Evolutionary conservation across 2,888 invertebrate genomes (phyloP), one percentile per base, ranked within the genome.

Genomic region (Phyllotreta striolata): DNA sequence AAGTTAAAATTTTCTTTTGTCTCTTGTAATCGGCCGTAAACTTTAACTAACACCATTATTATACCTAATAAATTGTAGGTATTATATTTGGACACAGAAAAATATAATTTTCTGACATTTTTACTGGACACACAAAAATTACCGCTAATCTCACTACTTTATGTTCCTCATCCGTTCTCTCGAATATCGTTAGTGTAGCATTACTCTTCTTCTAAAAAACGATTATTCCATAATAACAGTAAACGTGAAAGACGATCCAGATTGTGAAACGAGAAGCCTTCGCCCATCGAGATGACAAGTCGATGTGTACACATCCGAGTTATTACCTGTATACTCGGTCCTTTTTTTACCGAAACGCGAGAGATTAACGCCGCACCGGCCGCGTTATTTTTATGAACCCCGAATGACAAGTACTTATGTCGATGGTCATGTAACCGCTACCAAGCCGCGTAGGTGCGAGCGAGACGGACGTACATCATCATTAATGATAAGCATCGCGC

Each of bases 401-500:
- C 56, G 73, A 76, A 75, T 76, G 77, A 78, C 78, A 77, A 76
- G 77, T 74, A 76, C 70, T 76, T 73, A 74, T 76, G 75, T 76
- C 73, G 70, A 73, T 75, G 76, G 75, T 73, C 70, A 70, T 73
- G 73, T 75, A 74, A 52, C 70, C 66, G 75, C 76, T 76, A 77
- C 76, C 71, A 68, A 61, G 54, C 66, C 62, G 66, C 71, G 75
- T 74, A 68, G 71, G 74, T 69, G 75, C 57, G 72, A 76, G 74
- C 63, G 71, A 67, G 71, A 74, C 59, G 67, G 67, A 65, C 65
- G 60, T 70, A 71, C 74, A 76, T 75, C 77, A 79, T 79, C 78
- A 78, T 79, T 79, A 79, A 78, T 78, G 80, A 80, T 80, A 80
- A 80, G 76, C 77, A 80, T 80, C 80, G 74, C 76, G 76, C 70